Evolutionary conservation across 2,113 vertebrate species (phyloP).

Genomic region (Rhegmatorhina hoffmannsi): DNA sequence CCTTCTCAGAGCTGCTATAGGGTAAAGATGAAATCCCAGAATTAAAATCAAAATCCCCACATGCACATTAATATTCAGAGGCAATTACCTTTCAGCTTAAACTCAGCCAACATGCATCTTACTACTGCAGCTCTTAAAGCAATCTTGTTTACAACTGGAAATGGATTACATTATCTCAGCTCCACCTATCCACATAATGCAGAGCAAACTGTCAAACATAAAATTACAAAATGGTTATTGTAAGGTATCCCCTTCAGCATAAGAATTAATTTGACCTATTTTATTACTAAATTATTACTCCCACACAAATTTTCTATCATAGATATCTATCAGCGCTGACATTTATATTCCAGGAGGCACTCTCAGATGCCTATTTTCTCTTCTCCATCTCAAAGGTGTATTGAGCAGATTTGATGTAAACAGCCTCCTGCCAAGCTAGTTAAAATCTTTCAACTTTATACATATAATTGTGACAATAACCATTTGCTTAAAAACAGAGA

Average conservation of each 20-base stretch:
- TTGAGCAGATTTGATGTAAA: constrained; percentile 57
- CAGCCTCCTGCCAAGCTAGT: constrained; percentile 48
- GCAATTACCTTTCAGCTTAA: constrained; percentile 63
- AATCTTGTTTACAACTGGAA: constrained; percentile 63
- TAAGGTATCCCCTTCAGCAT: constrained; percentile 66
- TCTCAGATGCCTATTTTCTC: constrained; percentile 37
- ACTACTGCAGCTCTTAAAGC: constrained; percentile 67
- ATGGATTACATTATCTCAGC: constrained; percentile 62
- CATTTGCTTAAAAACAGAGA: not conserved
- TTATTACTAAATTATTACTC: constrained; percentile 73
- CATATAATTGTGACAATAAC: constrained; percentile 42
- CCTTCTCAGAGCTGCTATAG: constrained; percentile 46
- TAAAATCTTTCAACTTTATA: constrained; percentile 64
- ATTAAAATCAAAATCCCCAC: constrained; percentile 62
- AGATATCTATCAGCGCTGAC: constrained; percentile 60
- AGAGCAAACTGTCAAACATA: constrained; percentile 61
- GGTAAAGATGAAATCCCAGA: constrained; percentile 58
- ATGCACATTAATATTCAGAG: constrained; percentile 63
- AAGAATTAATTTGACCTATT: constrained; percentile 69
- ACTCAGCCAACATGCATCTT: constrained; percentile 49
- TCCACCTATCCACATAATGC: constrained; percentile 58
- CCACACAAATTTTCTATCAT: constrained; percentile 67
- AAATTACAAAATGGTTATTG: constrained; percentile 67
- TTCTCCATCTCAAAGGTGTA: constrained; percentile 50
- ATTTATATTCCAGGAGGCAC: constrained; percentile 59